A percentile compares a stretch with the other conserved stretches of the same genome.
phyloP scores from a whole-genome alignment of 2,888 invertebrate genomes.

The Amphipoea oculea region DNA sequence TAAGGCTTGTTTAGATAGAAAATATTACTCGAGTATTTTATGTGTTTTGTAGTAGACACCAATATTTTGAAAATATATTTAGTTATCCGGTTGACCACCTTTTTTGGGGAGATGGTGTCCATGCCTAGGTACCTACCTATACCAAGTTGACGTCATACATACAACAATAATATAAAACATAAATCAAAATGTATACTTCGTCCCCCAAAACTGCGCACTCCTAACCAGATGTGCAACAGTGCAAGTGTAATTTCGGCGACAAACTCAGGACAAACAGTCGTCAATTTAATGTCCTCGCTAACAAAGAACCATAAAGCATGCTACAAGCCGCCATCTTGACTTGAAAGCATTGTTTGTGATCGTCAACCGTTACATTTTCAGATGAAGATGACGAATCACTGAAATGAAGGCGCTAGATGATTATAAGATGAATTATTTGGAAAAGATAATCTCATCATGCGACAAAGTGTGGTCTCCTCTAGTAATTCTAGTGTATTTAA shows the following conservation, averaged over 20 bases:
- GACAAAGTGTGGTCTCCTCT: neutral
- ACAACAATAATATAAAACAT: neutral
- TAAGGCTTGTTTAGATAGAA: neutral
- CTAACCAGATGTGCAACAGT: slow-evolving; percentile 37
- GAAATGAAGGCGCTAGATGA: neutral
- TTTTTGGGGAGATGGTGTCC: neutral
- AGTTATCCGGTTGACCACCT: neutral
- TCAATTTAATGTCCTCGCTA: slow-evolving; percentile 44
- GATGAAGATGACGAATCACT: slow-evolving; percentile 39
- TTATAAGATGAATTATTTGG: slow-evolving; percentile 15
- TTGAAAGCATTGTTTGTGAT: slow-evolving; percentile 58
- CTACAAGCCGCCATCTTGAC: slow-evolving; percentile 51
- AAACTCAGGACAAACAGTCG: slow-evolving; percentile 46
- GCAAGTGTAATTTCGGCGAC: slow-evolving; percentile 54
- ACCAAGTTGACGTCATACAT: neutral
- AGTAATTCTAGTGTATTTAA: neutral
- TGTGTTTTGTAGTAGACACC: neutral
- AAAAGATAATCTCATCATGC: neutral
- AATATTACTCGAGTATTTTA: no score
- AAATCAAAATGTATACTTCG: neutral
- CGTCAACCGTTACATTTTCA: slow-evolving; percentile 55
- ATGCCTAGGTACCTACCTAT: neutral
- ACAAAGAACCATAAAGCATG: slow-evolving; percentile 66
- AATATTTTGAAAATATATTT: neutral
- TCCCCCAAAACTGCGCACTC: slow-evolving; percentile 2